These are phyloP conservation scores for Scomber colias DNA, from an alignment of 2,113 vertebrate species.

Conservation along the genomic window DNA sequence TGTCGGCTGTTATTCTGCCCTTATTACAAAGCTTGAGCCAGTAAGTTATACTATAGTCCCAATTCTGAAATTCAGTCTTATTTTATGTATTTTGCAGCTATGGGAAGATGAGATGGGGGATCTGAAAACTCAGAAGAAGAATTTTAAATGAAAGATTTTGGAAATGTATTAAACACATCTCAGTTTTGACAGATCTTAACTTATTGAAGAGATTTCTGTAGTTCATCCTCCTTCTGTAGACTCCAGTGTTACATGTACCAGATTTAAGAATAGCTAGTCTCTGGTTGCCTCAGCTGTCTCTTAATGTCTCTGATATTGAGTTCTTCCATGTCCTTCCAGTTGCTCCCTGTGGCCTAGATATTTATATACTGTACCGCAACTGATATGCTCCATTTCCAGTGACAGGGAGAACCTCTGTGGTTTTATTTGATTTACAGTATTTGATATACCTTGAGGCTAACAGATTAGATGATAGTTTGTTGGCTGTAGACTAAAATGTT, in stretches of 20 bases:
- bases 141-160: neutral
- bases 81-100: neutral
- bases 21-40: neutral
- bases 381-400: slow-evolving; percentile 32
- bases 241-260: slow-evolving; percentile 1
- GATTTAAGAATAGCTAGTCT: neutral
- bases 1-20: neutral
- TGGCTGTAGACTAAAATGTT: neutral
- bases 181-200: neutral
- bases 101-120: neutral
- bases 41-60: neutral
- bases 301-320: neutral
- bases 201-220: neutral
- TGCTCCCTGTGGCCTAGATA: slow-evolving; percentile 7
- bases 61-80: slow-evolving; percentile 5
- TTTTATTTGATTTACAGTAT: slow-evolving; percentile 10
- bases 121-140: neutral
- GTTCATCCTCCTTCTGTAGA: neutral
- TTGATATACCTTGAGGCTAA: slow-evolving; percentile 6
- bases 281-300: neutral
- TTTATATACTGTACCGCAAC: slow-evolving; percentile 36
- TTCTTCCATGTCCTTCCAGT: slow-evolving; percentile 12
- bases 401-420: slow-evolving; percentile 18
- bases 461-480: neutral
- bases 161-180: neutral